Conservation (phyloP, 2,888 invertebrate species). For the Oscheius sp. region DNA sequence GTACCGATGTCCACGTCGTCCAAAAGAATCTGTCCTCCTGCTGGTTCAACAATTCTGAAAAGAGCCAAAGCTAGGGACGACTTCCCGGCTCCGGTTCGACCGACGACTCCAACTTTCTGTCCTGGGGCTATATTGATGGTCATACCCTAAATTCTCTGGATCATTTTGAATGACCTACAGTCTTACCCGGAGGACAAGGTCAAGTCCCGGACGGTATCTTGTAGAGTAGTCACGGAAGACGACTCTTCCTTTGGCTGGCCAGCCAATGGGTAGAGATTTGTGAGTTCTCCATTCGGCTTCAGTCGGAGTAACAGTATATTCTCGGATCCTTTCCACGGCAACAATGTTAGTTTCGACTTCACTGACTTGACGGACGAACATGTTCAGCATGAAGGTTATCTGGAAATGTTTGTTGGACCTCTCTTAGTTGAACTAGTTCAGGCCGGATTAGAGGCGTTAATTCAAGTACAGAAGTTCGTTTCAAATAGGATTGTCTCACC, state of each 20-base stretch:
- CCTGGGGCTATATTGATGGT: slow-evolving; percentile 77
- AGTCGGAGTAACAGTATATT: slow-evolving; percentile 62
- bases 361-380: slow-evolving; percentile 94
- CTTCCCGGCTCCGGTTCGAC: slow-evolving; percentile 75
- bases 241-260: slow-evolving; percentile 56
- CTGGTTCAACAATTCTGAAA: slow-evolving; percentile 71
- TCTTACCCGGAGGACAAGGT: slow-evolving; percentile 73
- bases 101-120: slow-evolving; percentile 77
- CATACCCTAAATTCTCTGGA: slow-evolving; percentile 74
- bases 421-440: no score
- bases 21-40: slow-evolving; percentile 65
- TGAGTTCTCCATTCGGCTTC: slow-evolving; percentile 59
- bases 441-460: no score
- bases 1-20: slow-evolving; percentile 60
- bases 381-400: slow-evolving; percentile 94
- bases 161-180: neutral
- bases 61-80: slow-evolving; percentile 71
- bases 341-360: slow-evolving; percentile 97
- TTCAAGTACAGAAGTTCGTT: no score
- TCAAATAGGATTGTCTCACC: no score
- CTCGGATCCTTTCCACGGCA: slow-evolving; percentile 84
- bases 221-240: slow-evolving; percentile 51
- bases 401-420: slow-evolving; percentile 73
- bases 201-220: slow-evolving; percentile 83
- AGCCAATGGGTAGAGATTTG: slow-evolving; percentile 41